These are phyloP conservation scores for Trematomus loennbergii DNA, from an alignment of 2,113 vertebrate species.

Conservation along the genomic window DNA sequence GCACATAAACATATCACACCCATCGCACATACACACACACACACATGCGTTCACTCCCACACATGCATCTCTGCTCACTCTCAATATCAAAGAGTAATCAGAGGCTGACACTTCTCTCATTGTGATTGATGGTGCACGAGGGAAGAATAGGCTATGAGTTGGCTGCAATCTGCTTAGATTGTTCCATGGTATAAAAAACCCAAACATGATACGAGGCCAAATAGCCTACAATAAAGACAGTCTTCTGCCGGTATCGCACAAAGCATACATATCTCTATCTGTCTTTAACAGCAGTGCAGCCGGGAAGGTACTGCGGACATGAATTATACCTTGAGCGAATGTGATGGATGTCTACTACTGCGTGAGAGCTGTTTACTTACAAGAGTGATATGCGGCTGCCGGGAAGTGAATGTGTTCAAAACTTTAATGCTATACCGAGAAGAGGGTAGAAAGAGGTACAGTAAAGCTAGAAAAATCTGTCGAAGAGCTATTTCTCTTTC, in stretches of 20 bases:
- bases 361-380: constrained; percentile 45
- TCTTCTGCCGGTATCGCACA: constrained; percentile 18
- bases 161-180: constrained; percentile 38
- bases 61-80: constrained; percentile 28
- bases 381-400: constrained; percentile 39
- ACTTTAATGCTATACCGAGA: neutral
- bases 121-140: constrained; percentile 67
- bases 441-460: neutral
- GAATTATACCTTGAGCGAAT: constrained; percentile 57
- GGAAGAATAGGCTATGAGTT: constrained; percentile 44
- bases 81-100: constrained; percentile 71
- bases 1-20: constrained; percentile 14
- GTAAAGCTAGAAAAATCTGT: neutral
- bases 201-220: constrained; percentile 25
- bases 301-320: neutral
- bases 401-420: constrained; percentile 33
- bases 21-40: constrained; percentile 7
- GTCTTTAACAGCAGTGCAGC: constrained; percentile 35
- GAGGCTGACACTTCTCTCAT: constrained; percentile 56
- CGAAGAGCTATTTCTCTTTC: neutral
- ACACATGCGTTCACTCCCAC: neutral
- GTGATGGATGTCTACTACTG: constrained; percentile 61
- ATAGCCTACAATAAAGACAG: constrained; percentile 33
- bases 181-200: constrained; percentile 17
- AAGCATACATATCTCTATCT: constrained; percentile 51